Base-by-base conservation (phyloP, 35 echinoderm and acorn worm genomes). In the Apostichopus californicus region DNA sequence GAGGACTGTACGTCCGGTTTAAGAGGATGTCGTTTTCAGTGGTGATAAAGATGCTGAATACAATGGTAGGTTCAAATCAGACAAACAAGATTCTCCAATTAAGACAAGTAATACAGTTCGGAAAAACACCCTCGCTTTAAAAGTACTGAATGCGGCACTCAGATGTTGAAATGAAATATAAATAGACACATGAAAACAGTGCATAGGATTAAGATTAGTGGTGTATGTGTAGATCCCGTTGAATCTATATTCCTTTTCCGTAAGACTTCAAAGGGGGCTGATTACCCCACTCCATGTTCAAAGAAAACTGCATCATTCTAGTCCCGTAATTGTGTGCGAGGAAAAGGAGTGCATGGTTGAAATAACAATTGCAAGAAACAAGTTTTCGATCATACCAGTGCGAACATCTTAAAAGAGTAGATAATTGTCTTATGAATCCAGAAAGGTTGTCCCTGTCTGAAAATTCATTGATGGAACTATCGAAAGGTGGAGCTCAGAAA, bases 211-310 rank as follows among this genome's bases (percentile, higher is more conserved):
- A 77, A 8, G 55, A 57, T 5, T 78, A 78, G 18, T 53, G 88
- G 73, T 4, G 68, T 90, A 55, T 90, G 88, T 78, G 70, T 90
- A 10, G 88, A 90, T 90, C 70, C 72, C 54, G 18, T 23, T 55
- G 55, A 78, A 20, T 75, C 72, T 13, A 90, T 90, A 23, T 90
- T 77, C 24, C 18, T 90, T 54, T 28, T 90, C 5, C 24, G 72
- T 9, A 90, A 90, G 78, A 90, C 88, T 8, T 20, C 26, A 0
- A 90, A 57, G 24, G 88, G 70, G 0, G 88, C 78, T 57, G 88
- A 90, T 75, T 90, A 90, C 24, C 66, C 87, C 87, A 52, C 61
- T 90, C 15, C 87, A 90, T 73, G 87, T 90, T 5, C 88, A 90
- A 63, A 77, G 26, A 26, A 90, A 90, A 56, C 15, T 77, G 55